Percentiles rank a stretch among this genome's conserved stretches.
Conservation (phyloP, 2,113 vertebrate genomes). For the Platysternon megacephalum region DNA sequence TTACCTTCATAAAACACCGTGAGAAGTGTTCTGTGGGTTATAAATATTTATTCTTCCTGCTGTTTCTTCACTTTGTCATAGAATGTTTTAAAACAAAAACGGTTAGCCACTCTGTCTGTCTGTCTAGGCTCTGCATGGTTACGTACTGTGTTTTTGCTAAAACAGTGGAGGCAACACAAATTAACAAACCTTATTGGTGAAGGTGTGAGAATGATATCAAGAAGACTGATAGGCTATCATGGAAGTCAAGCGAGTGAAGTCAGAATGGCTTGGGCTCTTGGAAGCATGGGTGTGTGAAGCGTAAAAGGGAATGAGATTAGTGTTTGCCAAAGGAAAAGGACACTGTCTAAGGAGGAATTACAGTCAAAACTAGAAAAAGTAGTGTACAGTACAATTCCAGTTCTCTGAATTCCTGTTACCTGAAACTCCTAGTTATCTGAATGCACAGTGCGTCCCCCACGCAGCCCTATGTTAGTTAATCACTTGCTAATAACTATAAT, state of each 20-base stretch:
- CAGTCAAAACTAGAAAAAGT: neutral
- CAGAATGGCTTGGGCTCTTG: neutral
- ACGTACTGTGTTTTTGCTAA: fast-evolving
- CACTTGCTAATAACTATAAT: neutral
- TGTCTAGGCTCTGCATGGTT: neutral
- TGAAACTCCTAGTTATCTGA: neutral
- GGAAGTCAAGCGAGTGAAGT: neutral
- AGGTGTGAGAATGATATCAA: fast-evolving
- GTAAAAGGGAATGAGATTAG: neutral
- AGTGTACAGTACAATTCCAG: neutral
- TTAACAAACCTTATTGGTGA: neutral
- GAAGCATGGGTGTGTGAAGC: fast-evolving
- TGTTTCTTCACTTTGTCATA: neutral
- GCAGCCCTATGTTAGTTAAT: neutral
- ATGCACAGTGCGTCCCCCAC: neutral
- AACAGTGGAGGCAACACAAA: constrained; percentile 59
- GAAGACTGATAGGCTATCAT: neutral
- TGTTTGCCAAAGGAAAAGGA: neutral
- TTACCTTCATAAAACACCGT: neutral
- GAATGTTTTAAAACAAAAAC: neutral
- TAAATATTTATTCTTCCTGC: neutral
- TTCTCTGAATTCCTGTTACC: neutral
- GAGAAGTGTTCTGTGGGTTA: neutral
- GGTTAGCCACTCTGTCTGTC: neutral
- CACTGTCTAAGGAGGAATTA: fast-evolving